Evolutionary conservation across 2,797 vertebrate genomes (phyloP).

Genomic region (Rhinophrynus dorsalis): DNA sequence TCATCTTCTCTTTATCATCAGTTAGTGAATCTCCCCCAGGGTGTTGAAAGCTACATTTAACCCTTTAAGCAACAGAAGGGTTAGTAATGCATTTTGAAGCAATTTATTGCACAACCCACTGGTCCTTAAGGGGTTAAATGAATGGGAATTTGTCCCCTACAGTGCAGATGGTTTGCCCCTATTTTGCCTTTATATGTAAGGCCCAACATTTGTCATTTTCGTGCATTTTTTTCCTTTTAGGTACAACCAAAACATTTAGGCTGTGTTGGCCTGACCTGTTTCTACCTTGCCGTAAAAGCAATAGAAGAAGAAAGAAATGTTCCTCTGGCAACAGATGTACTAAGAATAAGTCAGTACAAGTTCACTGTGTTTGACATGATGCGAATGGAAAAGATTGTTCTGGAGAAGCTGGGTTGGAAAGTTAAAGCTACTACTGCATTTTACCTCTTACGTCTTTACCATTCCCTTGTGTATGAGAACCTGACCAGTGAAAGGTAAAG

Average conservation of each 20-base stretch:
- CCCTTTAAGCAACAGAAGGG: too few species aligned
- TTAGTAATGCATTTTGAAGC: too few species aligned
- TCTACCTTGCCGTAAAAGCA: slow-evolving; percentile 89
- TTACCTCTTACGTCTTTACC: slow-evolving; percentile 85
- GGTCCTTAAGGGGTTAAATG: too few species aligned
- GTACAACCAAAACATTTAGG: slow-evolving; percentile 93
- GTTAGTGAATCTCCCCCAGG: too few species aligned
- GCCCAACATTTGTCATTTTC: too few species aligned
- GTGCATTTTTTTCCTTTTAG: slow-evolving; percentile 68
- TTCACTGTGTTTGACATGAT: slow-evolving; percentile 95
- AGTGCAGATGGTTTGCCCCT: too few species aligned
- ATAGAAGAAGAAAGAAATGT: slow-evolving; percentile 89
- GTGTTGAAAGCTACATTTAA: too few species aligned
- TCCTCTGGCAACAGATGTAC: slow-evolving; percentile 87
- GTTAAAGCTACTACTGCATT: slow-evolving; percentile 87
- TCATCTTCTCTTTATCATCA: too few species aligned
- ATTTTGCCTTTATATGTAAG: too few species aligned
- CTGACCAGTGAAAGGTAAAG: slow-evolving; percentile 80
- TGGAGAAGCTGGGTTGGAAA: slow-evolving; percentile 92
- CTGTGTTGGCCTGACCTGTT: slow-evolving; percentile 92
- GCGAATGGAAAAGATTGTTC: slow-evolving; percentile 94
- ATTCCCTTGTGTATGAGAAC: slow-evolving; percentile 76
- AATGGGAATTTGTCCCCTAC: too few species aligned
- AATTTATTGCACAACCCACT: too few species aligned
- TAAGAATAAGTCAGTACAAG: slow-evolving; percentile 92